Evolutionary conservation across 2,113 vertebrate genomes (phyloP).

Genomic region (Synchiropus splendidus): DNA sequence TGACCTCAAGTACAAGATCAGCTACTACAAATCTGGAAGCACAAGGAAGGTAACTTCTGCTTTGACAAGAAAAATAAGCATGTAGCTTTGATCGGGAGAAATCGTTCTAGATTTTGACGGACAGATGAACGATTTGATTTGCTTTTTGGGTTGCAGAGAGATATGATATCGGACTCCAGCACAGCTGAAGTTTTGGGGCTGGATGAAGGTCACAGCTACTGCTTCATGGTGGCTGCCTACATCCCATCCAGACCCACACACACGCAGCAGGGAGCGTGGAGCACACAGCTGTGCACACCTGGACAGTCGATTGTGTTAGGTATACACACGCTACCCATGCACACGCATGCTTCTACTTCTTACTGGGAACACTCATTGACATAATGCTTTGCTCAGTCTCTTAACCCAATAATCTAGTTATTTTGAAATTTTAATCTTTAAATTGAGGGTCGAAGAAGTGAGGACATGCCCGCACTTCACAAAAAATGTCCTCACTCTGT

Average conservation of each 20-base stretch:
- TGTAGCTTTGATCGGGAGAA: too few species aligned
- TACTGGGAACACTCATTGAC: too few species aligned
- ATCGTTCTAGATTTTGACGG: too few species aligned
- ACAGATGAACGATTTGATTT: too few species aligned
- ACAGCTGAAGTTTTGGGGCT: constrained; percentile 43
- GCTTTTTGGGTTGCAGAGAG: constrained; percentile 58
- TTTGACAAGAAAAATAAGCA: neutral
- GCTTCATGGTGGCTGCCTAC: constrained; percentile 73
- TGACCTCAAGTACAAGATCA: constrained; percentile 74
- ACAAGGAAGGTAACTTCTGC: constrained; percentile 82
- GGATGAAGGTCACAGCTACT: constrained; percentile 73
- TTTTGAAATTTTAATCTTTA: too few species aligned
- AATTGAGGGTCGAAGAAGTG: too few species aligned
- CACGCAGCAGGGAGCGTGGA: constrained; percentile 63
- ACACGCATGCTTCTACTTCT: too few species aligned
- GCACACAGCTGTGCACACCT: constrained; percentile 46
- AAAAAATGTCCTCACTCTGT: too few species aligned
- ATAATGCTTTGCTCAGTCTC: too few species aligned
- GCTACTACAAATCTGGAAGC: constrained; percentile 75
- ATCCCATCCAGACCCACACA: constrained; percentile 58
- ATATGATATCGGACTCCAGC: constrained; percentile 36
- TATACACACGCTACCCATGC: constrained; percentile 2
- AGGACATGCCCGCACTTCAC: too few species aligned
- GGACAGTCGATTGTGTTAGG: constrained; percentile 1
- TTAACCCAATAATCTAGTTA: too few species aligned